These are phyloP conservation scores for Chlorops oryzae DNA, from an alignment of 1,140 invertebrate genomes.

Conservation along the genomic window DNA sequence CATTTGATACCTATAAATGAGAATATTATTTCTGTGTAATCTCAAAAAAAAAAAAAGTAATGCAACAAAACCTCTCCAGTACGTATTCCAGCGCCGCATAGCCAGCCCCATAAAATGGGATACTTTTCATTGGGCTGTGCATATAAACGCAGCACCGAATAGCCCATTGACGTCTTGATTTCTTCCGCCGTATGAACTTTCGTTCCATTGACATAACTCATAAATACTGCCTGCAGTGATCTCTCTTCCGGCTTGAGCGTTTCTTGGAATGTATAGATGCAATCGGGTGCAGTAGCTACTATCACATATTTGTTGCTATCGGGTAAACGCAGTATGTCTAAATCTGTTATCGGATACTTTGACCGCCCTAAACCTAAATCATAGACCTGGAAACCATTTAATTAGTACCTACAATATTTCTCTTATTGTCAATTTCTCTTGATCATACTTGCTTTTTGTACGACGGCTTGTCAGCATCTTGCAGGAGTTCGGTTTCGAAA, in stretches of 20 bases:
- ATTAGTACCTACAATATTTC: slow-evolving; percentile 17
- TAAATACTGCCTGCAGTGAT: slow-evolving; percentile 64
- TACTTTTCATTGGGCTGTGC: slow-evolving; percentile 59
- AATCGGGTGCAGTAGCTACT: slow-evolving; percentile 73
- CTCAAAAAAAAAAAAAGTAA: slow-evolving; percentile 1
- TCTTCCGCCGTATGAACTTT: slow-evolving; percentile 52
- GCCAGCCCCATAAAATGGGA: slow-evolving; percentile 80
- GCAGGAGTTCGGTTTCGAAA: slow-evolving; percentile 80
- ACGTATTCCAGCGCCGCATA: slow-evolving; percentile 47
- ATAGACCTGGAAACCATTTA: slow-evolving; percentile 61
- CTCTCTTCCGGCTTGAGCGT: slow-evolving; percentile 67
- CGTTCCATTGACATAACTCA: slow-evolving; percentile 62
- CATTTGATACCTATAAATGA: slow-evolving; percentile 7
- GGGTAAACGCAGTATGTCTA: slow-evolving; percentile 73
- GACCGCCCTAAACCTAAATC: slow-evolving; percentile 69
- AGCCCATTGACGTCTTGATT: slow-evolving; percentile 66
- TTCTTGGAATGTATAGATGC: slow-evolving; percentile 83
- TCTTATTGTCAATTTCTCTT: no score
- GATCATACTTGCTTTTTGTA: slow-evolving; percentile 89
- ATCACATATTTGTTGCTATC: slow-evolving; percentile 69
- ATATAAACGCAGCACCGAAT: slow-evolving; percentile 76
- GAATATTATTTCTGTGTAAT: background rate
- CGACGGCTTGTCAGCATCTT: slow-evolving; percentile 71
- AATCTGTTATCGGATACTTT: slow-evolving; percentile 73
- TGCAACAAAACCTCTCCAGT: slow-evolving; percentile 29